These are phyloP conservation scores for Phyllostomus hastatus DNA, from an alignment of 2,113 vertebrate genomes.

Conservation along the genomic window DNA sequence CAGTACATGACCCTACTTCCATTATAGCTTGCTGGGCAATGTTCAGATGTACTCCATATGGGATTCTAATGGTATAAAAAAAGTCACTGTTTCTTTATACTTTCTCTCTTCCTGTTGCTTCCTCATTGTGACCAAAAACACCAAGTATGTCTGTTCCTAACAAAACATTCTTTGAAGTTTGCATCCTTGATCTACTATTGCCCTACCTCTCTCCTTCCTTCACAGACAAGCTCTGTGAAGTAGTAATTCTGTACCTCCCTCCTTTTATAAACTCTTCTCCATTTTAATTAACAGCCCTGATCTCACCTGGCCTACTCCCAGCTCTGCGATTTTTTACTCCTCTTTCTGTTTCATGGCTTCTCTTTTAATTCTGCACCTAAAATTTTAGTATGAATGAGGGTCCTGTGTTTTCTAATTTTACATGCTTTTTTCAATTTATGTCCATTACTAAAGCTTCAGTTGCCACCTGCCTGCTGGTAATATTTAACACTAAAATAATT, in stretches of 20 bases:
- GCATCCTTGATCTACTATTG: background rate
- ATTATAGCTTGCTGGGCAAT: background rate
- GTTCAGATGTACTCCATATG: background rate
- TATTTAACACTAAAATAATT: background rate
- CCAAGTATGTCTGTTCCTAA: background rate
- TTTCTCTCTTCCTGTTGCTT: background rate
- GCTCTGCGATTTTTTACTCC: background rate
- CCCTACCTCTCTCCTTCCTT: background rate
- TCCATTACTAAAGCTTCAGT: background rate
- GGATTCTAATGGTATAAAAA: background rate
- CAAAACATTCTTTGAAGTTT: background rate
- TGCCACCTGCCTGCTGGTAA: background rate
- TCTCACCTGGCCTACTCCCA: background rate
- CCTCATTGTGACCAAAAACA: background rate
- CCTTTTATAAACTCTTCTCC: background rate
- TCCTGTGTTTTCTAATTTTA: background rate
- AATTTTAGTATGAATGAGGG: background rate
- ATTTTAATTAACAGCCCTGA: background rate
- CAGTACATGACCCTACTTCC: background rate
- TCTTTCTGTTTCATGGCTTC: background rate
- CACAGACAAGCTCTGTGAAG: background rate
- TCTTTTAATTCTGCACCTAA: background rate
- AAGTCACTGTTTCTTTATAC: background rate
- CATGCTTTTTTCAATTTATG: background rate
- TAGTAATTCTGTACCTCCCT: background rate